Percentiles rank a stretch among this genome's conserved stretches.
Conservation (phyloP, 2,113 vertebrate genomes). For the Ctenomys sociabilis region DNA sequence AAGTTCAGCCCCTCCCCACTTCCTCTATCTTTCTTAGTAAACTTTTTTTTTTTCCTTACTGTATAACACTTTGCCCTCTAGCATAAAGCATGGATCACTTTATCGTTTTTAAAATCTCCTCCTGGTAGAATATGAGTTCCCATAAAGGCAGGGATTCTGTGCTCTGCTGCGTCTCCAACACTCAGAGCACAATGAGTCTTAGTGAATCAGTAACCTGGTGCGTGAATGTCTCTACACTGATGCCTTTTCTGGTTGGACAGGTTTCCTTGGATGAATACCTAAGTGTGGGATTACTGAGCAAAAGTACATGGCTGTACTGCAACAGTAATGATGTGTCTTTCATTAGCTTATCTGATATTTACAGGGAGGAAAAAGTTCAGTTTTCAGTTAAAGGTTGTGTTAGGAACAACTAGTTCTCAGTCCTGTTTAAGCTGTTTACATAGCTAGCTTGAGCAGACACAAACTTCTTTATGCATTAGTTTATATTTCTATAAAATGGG, state of each 20-base stretch:
- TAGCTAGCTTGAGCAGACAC: not conserved
- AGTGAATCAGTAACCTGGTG: not conserved
- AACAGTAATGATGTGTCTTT: slow-evolving; percentile 1
- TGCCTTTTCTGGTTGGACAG: slow-evolving; percentile 27
- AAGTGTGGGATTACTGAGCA: not conserved
- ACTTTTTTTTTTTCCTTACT: not conserved
- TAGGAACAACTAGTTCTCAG: not conserved
- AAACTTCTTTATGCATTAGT: slow-evolving; percentile 2
- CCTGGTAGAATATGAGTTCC: not conserved
- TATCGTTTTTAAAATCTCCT: not conserved
- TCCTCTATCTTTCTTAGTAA: not conserved
- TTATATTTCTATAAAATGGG: slow-evolving; percentile 8
- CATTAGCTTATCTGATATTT: slow-evolving; percentile 29
- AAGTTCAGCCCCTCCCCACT: not conserved
- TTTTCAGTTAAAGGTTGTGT: slow-evolving; percentile 27
- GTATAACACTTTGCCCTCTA: not conserved
- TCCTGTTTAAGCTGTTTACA: not conserved
- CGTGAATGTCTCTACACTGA: not conserved
- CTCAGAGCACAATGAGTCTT: not conserved
- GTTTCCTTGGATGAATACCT: slow-evolving; percentile 6
- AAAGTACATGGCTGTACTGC: not conserved
- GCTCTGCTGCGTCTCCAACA: not conserved
- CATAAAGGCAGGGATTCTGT: not conserved
- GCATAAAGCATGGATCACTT: not conserved
- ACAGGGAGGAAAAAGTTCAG: not conserved